Evolutionary conservation across 2,113 vertebrate genomes (phyloP).

Genomic region (Microtus richardsoni): DNA sequence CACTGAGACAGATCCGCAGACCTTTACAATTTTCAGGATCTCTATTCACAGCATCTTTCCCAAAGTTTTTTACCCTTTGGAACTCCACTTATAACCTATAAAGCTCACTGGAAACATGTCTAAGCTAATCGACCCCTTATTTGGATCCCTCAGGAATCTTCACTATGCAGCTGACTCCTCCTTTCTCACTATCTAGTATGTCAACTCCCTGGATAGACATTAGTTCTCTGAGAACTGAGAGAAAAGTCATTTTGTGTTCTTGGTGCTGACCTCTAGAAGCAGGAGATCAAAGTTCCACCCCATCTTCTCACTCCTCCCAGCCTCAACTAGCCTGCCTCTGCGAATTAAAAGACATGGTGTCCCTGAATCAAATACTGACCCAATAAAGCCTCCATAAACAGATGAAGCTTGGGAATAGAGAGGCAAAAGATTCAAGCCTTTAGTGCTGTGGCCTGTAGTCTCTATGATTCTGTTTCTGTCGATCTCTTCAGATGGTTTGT

Average conservation of each 20-base stretch:
- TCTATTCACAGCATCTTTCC: not conserved
- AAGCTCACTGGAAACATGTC: slow-evolving; percentile 39
- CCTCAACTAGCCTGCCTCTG: not conserved
- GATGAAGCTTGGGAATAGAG: not conserved
- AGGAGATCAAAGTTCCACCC: not conserved
- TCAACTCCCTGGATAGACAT: not conserved
- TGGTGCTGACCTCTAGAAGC: not conserved
- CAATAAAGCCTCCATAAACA: not conserved
- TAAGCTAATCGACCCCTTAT: slow-evolving; percentile 26
- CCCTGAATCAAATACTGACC: not conserved
- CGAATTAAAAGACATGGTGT: not conserved
- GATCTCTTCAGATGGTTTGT: not conserved
- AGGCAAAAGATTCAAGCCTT: not conserved
- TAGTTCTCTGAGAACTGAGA: slow-evolving; percentile 18
- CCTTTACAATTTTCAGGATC: not conserved
- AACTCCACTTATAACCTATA: not conserved
- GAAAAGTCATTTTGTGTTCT: not conserved
- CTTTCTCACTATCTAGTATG: slow-evolving; percentile 29
- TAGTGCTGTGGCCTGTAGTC: not conserved
- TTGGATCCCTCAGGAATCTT: slow-evolving; percentile 49
- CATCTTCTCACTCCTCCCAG: not conserved
- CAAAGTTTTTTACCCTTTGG: slow-evolving; percentile 40
- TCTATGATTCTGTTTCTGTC: not conserved
- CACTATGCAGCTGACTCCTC: not conserved
- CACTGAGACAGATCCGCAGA: slow-evolving; percentile 4